Base-by-base conservation (phyloP, 2,888 invertebrate species). In the Augiades crinisus region DNA sequence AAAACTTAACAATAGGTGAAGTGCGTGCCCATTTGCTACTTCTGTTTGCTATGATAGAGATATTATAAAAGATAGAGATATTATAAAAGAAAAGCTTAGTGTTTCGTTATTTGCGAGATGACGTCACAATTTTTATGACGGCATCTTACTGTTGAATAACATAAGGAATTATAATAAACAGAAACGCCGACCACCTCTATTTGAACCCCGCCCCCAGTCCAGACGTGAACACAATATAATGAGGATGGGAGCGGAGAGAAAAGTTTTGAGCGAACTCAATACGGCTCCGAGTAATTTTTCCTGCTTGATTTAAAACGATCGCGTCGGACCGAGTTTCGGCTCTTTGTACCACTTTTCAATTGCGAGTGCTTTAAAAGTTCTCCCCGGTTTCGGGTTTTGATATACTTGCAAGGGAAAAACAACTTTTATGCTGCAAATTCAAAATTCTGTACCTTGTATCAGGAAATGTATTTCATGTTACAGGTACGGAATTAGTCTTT, bases 211-310 rank as follows among this genome's bases (percentile, higher is more conserved):
- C 12, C 34, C 19, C 7, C 41, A 60, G 70, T 66, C 69, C 70
- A 77, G 77, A 84, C 83, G 84, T 82, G 85, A 81, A 81, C 78
- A 82, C 82, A 85, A 85, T 83, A 81, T 82, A 83, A 84, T 81
- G 81, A 84, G 80, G 70, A 72, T 69, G 71, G 64, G 67, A 65
- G 62, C 72, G 69, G 69, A 81, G 76, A 79, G 78, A 64, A 71
- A 82, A 81, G 79, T 82, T 82, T 78, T 75, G 72, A 76, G 69
- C 72, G 68, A 67, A 75, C 83, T 82, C 76, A 76, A 81, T 81
- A 86, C 79, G 78, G 75, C 76, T 82, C 67, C 61, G 59, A 74
- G 82, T 83, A 85, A 85, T 84, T 85, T 83, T 84, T 83, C 75
- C 74, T 73, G 82, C 75, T 77, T 81, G 80, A 83, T 81, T 80